These are phyloP conservation scores for Phalanger gymnotis DNA, from an alignment of 2,797 vertebrate genomes.

Conservation along the genomic window DNA sequence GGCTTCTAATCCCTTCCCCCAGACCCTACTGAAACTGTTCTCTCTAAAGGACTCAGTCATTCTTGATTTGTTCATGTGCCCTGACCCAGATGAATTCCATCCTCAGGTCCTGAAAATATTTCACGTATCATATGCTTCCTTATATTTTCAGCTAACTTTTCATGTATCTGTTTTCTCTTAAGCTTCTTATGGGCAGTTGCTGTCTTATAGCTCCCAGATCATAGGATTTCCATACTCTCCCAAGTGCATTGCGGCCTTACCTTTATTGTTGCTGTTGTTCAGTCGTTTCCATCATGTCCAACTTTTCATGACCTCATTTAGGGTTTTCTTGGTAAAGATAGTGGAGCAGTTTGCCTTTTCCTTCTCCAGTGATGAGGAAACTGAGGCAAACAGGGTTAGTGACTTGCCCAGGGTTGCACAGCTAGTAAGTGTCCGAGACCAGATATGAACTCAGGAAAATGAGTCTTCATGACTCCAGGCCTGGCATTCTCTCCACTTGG, in stretches of 20 bases:
- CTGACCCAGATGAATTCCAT: background rate
- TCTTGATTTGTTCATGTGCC: background rate
- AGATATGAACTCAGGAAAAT: too few species aligned
- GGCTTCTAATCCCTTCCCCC: background rate
- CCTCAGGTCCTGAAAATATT: background rate
- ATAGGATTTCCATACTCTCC: background rate
- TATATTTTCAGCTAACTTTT: background rate
- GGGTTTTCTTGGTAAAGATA: background rate
- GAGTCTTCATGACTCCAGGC: too few species aligned
- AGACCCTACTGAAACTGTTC: background rate
- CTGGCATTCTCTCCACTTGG: background rate
- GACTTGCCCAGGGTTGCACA: background rate
- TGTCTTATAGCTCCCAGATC: background rate
- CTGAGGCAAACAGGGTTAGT: background rate
- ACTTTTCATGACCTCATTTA: background rate
- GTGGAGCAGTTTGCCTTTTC: background rate
- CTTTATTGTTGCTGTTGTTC: background rate
- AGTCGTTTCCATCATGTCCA: background rate
- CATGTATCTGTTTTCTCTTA: background rate
- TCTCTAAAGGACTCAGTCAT: background rate
- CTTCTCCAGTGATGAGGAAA: background rate
- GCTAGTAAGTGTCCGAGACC: too few species aligned
- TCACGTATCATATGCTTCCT: background rate
- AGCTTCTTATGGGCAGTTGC: background rate
- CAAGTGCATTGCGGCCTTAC: background rate